Conservation (phyloP, 2,797 vertebrate species). For the Eulemur mongoz region DNA sequence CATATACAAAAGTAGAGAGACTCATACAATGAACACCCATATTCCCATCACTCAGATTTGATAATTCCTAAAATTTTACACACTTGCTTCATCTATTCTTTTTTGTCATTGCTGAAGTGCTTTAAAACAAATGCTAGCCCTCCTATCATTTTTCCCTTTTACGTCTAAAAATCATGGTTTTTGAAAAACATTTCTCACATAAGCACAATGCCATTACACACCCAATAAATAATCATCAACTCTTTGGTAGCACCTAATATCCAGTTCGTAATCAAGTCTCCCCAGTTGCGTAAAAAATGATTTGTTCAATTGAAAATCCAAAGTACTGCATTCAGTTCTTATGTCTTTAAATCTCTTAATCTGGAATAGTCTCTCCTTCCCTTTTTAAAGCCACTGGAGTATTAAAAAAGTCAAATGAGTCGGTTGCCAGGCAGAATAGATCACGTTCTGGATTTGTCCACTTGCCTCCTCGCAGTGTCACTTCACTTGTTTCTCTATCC, state of each 20-base stretch:
- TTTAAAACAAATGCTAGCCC: neutral
- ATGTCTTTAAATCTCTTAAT: neutral
- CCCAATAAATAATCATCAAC: neutral
- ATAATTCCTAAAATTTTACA: neutral
- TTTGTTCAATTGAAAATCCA: neutral
- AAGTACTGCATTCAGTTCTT: neutral
- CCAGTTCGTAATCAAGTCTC: neutral
- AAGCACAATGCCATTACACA: neutral
- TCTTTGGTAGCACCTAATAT: neutral
- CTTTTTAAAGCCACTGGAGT: neutral
- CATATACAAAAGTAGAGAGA: neutral
- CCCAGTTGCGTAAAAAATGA: neutral
- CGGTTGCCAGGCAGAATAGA: neutral
- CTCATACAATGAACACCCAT: neutral
- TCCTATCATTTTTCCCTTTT: neutral
- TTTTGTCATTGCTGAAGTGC: neutral
- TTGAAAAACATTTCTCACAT: neutral
- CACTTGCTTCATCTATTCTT: neutral
- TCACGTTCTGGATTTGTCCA: neutral
- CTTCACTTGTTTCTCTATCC: neutral
- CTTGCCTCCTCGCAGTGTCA: neutral
- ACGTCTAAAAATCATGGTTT: neutral
- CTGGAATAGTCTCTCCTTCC: neutral
- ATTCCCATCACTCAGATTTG: neutral
- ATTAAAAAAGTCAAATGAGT: neutral